Evolutionary conservation across 2,113 vertebrate genomes (phyloP).

Genomic region (Cryptoleucopteryx plumbea): DNA sequence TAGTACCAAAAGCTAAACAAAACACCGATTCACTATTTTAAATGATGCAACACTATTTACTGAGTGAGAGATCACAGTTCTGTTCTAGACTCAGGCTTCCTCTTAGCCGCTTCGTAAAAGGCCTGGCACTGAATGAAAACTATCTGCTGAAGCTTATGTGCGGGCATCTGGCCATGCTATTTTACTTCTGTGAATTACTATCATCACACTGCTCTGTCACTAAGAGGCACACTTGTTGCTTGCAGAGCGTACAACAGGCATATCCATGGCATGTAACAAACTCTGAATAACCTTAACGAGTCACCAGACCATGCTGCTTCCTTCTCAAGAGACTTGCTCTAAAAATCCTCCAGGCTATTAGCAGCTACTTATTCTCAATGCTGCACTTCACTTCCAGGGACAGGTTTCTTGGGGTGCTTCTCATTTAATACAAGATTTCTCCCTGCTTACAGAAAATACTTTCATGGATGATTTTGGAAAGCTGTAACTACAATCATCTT

Average conservation of each 20-base stretch:
- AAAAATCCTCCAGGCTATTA: background rate
- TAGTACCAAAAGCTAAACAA: background rate
- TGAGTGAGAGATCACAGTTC: background rate
- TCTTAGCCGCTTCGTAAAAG: background rate
- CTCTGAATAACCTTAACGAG: background rate
- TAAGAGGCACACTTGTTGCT: background rate
- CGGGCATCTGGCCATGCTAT: background rate
- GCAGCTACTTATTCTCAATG: background rate
- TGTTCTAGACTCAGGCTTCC: background rate
- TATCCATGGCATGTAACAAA: background rate
- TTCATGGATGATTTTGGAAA: background rate
- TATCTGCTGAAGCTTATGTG: background rate
- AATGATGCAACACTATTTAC: background rate
- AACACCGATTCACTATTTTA: background rate
- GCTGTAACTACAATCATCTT: background rate
- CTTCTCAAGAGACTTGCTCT: background rate
- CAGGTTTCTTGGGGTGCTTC: background rate
- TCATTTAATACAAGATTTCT: background rate
- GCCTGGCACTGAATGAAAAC: background rate
- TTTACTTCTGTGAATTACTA: background rate
- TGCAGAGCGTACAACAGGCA: fast-evolving
- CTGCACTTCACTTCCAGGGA: background rate
- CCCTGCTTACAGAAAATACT: background rate
- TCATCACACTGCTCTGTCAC: fast-evolving
- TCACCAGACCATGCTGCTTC: background rate